Evolutionary conservation across 2,113 vertebrate genomes (phyloP).

Genomic region (Cisticola juncidis): DNA sequence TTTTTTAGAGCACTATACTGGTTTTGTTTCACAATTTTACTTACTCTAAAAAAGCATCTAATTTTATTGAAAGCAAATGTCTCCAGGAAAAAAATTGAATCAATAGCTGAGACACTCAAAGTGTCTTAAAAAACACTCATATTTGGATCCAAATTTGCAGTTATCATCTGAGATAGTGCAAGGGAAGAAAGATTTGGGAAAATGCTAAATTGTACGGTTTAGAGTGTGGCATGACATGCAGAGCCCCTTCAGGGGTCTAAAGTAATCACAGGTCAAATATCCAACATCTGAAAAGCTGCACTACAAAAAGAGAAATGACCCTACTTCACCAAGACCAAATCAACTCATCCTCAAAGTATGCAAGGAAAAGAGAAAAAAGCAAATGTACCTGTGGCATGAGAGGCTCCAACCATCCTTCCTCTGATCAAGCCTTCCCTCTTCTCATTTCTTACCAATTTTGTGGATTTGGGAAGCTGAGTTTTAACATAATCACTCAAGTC

Average conservation of each 20-base stretch:
- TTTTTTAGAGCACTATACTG: background rate
- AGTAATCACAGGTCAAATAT: background rate
- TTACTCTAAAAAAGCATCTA: background rate
- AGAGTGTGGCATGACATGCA: background rate
- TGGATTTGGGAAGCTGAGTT: conserved; percentile 78
- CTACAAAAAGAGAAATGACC: background rate
- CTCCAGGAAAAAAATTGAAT: background rate
- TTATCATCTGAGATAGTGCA: background rate
- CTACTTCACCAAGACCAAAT: too few species aligned
- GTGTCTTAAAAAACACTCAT: background rate
- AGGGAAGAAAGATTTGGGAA: background rate
- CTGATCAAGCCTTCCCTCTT: conserved; percentile 92
- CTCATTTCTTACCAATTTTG: conserved; percentile 88
- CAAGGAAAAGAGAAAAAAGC: background rate
- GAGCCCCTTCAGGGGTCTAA: background rate
- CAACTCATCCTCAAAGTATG: background rate
- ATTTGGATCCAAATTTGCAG: background rate
- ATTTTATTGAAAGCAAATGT: background rate
- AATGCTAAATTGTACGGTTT: background rate
- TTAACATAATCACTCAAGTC: conserved; percentile 81
- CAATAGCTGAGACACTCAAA: background rate
- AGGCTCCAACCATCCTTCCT: conserved; percentile 94
- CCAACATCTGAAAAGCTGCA: background rate
- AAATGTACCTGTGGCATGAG: conserved; percentile 85
- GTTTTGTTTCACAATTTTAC: background rate